Base-by-base conservation (phyloP, 2,113 vertebrate genomes). In the Trogon surrucura region DNA sequence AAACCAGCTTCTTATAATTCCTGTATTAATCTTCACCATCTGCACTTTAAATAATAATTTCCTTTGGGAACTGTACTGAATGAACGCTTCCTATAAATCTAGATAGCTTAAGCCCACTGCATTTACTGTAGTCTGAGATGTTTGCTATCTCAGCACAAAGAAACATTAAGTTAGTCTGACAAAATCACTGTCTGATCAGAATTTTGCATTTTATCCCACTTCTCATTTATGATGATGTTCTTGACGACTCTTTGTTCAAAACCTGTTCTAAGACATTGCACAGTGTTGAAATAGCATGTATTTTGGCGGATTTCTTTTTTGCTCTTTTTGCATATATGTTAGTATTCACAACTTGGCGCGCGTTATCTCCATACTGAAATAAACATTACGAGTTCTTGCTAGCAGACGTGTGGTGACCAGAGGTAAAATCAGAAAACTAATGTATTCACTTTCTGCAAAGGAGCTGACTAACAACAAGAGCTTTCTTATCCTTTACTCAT, bases 1-100 rank as follows among this genome's bases (percentile, higher is more conserved):
- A 50, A 73, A 18, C 12, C 91, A 94, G 80, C 69, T 90, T 67
- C 72, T 79, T 74, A 20, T 75, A 96, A 96, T 93, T 95, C 89
- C 61, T 16, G 18, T 7, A 80, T 56, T 88, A 87, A 96, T 95
- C 94, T 79, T 77, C 1, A 7, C 57, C 88, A 97, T 92, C 94
- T 95, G 56, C 1, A 11, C 65, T 93, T 95, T 60, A 88, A 95
- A 92, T 67, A 84, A 74, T 78, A 84, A 86, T 92, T 96, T 95
- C 91, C 95, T 95, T 48, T 64, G 91, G 86, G 92, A 91, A 22
- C 12, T 19, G 57, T 32, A 71, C 34, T 60, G 88, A 94, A 65
- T 81, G 69, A 97, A 84, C 44, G 77, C 53, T 71, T 79, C 80
- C 56, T 25, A 27, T 62, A 91, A 80, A 91, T 48, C 56, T 32